Conservation (phyloP, 2,888 invertebrate species). For the Drosophila pseudotalamancana region DNA sequence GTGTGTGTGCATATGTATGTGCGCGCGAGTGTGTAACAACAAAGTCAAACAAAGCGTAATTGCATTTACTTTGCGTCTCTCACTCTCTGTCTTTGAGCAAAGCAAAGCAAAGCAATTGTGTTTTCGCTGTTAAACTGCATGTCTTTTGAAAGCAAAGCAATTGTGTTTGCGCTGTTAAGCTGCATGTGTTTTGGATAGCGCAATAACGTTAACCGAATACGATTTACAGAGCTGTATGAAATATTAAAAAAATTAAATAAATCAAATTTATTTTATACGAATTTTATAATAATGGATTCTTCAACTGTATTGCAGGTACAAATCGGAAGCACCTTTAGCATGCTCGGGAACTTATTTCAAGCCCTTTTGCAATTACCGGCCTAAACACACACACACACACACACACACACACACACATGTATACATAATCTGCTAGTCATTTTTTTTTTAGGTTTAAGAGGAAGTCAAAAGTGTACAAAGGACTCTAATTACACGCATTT, state of each 20-base stretch:
- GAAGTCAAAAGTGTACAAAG: slow-evolving; percentile 8
- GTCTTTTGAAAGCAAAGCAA: slow-evolving; percentile 27
- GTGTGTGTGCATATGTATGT: slow-evolving; percentile 3
- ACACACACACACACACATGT: too few species aligned
- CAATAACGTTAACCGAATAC: slow-evolving; percentile 20
- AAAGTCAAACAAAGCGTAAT: slow-evolving; percentile 49
- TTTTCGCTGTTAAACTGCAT: slow-evolving; percentile 26
- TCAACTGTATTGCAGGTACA: too few species aligned
- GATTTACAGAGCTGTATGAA: too few species aligned
- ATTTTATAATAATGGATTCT: too few species aligned
- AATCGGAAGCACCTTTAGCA: too few species aligned
- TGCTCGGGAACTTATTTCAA: too few species aligned
- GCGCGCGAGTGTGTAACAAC: slow-evolving; percentile 37
- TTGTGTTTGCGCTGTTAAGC: slow-evolving; percentile 34
- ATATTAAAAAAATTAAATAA: too few species aligned
- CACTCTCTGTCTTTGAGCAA: slow-evolving; percentile 13
- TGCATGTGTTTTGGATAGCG: slow-evolving; percentile 30
- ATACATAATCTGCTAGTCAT: not conserved
- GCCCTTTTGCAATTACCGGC: too few species aligned
- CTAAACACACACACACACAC: too few species aligned
- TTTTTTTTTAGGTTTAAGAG: not conserved
- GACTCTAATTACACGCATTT: slow-evolving; percentile 57
- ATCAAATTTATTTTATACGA: too few species aligned
- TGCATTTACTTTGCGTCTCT: slow-evolving; percentile 48
- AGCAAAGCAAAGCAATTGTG: slow-evolving; percentile 40